Base-by-base conservation (phyloP, 2,797 vertebrate species). In the Crocodylus rhombifer region DNA sequence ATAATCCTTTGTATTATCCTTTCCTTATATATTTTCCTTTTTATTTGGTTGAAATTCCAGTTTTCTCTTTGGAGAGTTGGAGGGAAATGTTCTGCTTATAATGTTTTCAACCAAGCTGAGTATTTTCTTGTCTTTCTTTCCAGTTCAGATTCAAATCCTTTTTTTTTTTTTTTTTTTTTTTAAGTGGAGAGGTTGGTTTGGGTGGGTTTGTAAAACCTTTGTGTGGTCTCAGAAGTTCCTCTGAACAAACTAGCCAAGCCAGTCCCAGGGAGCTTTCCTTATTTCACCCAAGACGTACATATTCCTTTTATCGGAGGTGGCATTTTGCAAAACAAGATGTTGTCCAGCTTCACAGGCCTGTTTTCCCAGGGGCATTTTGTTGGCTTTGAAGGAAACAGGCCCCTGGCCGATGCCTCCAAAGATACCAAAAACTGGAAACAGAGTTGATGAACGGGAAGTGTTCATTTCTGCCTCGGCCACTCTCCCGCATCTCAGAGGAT, bases 281-380 rank as follows among this genome's bases (percentile, higher is more conserved):
- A 11, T n/a, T 30, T 87, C 51, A 14, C 4, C 80, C 30, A 1
- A 42, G 14, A 0, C 17, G 78, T 28, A 5, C 25, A 25, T 56
- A 21, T 26, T 51, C 20, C 9, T 26, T 78, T 61, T 56, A n/a
- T 16, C 60, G 1, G 0, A 1, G 28, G 12, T 62, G 58, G n/a
- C 55, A 51, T 51, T 69, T 1, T 3, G 55, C 58, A n/a, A 11
- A 90, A 51, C 0, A 55, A 80, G 62, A 7, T 16, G 10, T 80
- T 14, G 9, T 51, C 51, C 1, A 0, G 64, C 8, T 64, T 65
- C 14, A 2, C 55, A 28, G 30, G 23, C 7, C 21, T 15, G 16
- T 33, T 16, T 71, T 61, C 73, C 79, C 0, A 0, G 0, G 65
- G 88, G 77, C 80, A 55, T 83, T 83, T 17, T 56, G 64, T 30